A percentile compares a stretch with the other conserved stretches of the same genome.
Conservation (phyloP, 1,140 invertebrate species). For the Halyomorpha halys region DNA sequence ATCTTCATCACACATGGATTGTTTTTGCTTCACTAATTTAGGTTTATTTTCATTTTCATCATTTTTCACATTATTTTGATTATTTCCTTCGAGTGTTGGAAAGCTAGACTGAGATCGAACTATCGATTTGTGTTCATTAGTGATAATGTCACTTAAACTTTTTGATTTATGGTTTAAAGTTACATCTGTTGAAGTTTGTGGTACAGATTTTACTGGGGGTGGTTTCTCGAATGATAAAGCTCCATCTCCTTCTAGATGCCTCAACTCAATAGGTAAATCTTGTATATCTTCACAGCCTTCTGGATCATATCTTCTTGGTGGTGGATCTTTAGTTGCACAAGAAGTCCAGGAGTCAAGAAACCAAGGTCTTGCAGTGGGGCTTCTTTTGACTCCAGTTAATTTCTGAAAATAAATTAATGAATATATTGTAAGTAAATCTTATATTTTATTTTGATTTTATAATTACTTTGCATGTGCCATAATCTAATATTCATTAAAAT, state of each 20-base stretch:
- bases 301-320: conserved; percentile 40
- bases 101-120: conserved; percentile 59
- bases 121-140: conserved; percentile 51
- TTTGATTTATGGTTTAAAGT: conserved; percentile 57
- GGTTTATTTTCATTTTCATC: conserved; percentile 39
- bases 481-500: too few relatives aligned
- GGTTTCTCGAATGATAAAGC: conserved; percentile 40
- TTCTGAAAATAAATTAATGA: conserved; percentile 42
- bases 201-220: conserved; percentile 37
- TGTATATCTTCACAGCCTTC: conserved; percentile 51
- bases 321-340: conserved; percentile 42
- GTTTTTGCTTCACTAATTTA: conserved; percentile 66
- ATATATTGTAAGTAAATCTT: too few relatives aligned
- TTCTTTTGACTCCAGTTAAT: conserved; percentile 59
- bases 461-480: too few relatives aligned
- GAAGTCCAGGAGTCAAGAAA: conserved; percentile 68
- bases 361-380: conserved; percentile 51
- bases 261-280: conserved; percentile 76
- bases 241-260: conserved; percentile 64
- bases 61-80: conserved; percentile 23
- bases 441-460: too few relatives aligned
- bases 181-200: conserved; percentile 36
- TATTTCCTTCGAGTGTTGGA: conserved; percentile 46
- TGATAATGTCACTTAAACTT: conserved; percentile 62
- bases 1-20: conserved; percentile 57